phyloP scores from a whole-genome alignment of 2,888 invertebrate species.

The Acholoe squamosa region DNA sequence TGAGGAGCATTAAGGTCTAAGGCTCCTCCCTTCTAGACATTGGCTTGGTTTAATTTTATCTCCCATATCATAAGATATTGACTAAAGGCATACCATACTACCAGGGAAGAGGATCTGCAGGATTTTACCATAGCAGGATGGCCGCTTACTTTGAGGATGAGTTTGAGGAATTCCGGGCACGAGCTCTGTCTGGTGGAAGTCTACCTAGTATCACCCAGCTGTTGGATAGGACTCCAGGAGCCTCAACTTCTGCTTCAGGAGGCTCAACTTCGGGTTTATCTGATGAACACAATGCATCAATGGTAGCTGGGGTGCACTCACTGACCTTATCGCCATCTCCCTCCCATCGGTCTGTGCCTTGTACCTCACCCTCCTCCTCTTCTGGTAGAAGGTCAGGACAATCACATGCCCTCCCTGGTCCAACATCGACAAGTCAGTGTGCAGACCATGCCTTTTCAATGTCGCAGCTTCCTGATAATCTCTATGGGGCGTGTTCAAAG shows the following conservation, averaged over 20 bases:
- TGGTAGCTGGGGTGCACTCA: neutral
- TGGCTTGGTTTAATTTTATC: too few species aligned
- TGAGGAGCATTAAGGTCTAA: too few species aligned
- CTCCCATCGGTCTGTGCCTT: neutral
- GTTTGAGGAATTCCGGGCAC: slow-evolving; percentile 63
- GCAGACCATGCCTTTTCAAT: neutral
- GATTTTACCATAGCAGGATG: neutral
- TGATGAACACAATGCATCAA: too few species aligned
- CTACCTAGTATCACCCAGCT: slow-evolving; percentile 49
- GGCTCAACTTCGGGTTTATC: neutral
- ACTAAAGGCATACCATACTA: too few species aligned
- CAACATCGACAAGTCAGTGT: neutral
- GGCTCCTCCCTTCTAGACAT: too few species aligned
- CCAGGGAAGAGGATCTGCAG: too few species aligned
- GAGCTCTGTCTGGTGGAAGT: slow-evolving; percentile 59
- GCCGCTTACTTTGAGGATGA: slow-evolving; percentile 41
- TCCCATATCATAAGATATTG: too few species aligned
- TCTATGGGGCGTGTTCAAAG: too few species aligned
- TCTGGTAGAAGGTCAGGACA: neutral
- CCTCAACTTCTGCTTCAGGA: neutral
- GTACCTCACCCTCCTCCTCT: neutral
- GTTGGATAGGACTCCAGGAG: neutral
- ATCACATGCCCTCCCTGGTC: neutral
- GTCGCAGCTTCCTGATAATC: neutral
- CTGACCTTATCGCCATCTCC: neutral